A percentile compares a stretch with the other conserved stretches of the same genome.
phyloP scores from a whole-genome alignment of 2,797 vertebrate species.

The Huso huso region DNA sequence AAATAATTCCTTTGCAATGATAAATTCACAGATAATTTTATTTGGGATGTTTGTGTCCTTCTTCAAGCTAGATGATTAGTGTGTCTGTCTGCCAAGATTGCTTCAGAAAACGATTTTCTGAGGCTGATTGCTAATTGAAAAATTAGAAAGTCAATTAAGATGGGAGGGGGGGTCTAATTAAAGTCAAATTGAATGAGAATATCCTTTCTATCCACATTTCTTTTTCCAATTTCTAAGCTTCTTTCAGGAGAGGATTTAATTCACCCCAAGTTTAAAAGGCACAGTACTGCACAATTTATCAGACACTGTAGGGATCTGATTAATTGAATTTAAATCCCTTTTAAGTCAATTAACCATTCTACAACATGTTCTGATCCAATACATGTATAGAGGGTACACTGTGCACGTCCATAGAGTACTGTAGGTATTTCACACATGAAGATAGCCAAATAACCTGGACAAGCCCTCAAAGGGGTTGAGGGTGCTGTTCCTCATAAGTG shows the following conservation, averaged over 20 bases:
- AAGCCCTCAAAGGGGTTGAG: slow-evolving; percentile 46
- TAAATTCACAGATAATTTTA: slow-evolving; percentile 72
- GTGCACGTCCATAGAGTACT: not conserved
- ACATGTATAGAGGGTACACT: not conserved
- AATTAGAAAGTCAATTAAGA: slow-evolving; percentile 93
- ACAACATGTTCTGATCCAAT: not conserved
- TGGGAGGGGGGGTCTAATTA: slow-evolving; percentile 83
- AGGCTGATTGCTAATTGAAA: slow-evolving; percentile 96
- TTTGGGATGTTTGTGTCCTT: slow-evolving; percentile 66
- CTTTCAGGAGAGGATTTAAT: slow-evolving; percentile 37
- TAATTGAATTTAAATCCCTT: too few species aligned
- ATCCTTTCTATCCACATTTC: slow-evolving; percentile 61
- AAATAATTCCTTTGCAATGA: slow-evolving; percentile 62
- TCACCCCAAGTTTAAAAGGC: slow-evolving; percentile 25
- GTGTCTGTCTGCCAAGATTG: slow-evolving; percentile 70
- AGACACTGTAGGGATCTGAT: too few species aligned
- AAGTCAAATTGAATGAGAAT: slow-evolving; percentile 85
- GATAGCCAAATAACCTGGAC: slow-evolving; percentile 34
- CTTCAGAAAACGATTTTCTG: slow-evolving; percentile 68
- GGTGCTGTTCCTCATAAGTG: slow-evolving; percentile 38
- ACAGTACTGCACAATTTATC: not conserved
- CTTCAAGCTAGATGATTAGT: slow-evolving; percentile 69
- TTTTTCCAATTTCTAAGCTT: slow-evolving; percentile 48
- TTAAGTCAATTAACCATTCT: too few species aligned
- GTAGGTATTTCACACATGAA: slow-evolving; percentile 28